Evolutionary conservation across 2,797 vertebrate species (phyloP), one percentile per base, ranked within the genome.

Genomic region (Chrysolophus pictus): DNA sequence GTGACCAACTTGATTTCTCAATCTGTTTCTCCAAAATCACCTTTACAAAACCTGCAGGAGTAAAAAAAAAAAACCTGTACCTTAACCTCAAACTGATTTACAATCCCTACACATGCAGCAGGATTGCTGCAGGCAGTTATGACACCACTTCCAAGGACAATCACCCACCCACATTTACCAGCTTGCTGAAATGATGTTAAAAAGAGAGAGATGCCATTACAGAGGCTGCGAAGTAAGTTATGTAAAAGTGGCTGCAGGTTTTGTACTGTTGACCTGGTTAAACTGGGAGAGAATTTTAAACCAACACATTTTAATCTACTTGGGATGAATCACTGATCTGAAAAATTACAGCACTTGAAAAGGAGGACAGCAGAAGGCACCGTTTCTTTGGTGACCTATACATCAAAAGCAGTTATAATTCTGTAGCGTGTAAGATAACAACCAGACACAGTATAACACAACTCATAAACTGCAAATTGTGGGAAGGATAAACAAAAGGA

Each of bases 291-390:
- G 90, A 87, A 88, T 10, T 74, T 18, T 77, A 93, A 37, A 84
- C 44, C 0, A 2, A 88, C 64, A 79, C 41, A 62, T 29, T 94
- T 88, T 65, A 74, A 46, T 77, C 74, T 93, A 84, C 37, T 78
- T 77, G 76, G 53, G 94, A 91, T 58, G 71, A 87, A 84, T 77
- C 71, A 62, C 44, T 90, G 94, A 95, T 84, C 64, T 84, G 77
- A 79, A 87, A 94, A 93, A 96, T 18, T 51, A 41, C 73, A 91
- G 62, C 26, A 33, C 39, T 90, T 71, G 70, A 78, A 93, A 64
- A 64, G 29, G 62, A 64, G 62, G 62, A 64, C 62, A 64, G 39
- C 39, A 64, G 39, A 64, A 42, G 39, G 62, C 31, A 31, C 39
- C 5, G 9, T 31, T 64, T 64, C 68, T 93, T 93, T 76, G 31